Conservation (phyloP, 2,797 vertebrate species). For the Poeciliopsis infans region DNA sequence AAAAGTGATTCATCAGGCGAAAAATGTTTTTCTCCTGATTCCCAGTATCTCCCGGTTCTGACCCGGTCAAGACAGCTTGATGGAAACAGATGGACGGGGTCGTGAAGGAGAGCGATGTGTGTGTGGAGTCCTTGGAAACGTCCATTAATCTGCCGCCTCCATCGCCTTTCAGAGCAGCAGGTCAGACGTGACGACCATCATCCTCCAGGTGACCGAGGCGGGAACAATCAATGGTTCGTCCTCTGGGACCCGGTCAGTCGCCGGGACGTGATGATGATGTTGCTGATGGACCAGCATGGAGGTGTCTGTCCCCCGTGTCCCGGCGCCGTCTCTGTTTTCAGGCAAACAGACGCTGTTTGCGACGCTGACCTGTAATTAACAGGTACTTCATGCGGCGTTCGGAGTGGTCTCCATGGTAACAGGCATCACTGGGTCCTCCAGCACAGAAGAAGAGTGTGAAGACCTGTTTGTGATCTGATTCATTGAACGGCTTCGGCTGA, state of each 20-base stretch:
- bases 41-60: neutral
- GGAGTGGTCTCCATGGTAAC: conserved; percentile 47
- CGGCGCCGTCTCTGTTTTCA: neutral
- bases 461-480: conserved; percentile 9
- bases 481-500: neutral
- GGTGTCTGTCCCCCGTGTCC: neutral
- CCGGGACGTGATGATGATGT: neutral
- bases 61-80: neutral
- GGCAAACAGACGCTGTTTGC: conserved; percentile 14
- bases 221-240: conserved; percentile 28
- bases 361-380: conserved; percentile 25
- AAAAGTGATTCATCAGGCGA: neutral
- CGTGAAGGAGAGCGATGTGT: too few relatives aligned
- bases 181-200: conserved; percentile 37
- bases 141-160: conserved; percentile 4
- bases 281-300: neutral
- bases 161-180: neutral
- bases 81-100: neutral
- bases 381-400: conserved; percentile 9
- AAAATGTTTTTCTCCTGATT: neutral
- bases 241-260: conserved; percentile 8
- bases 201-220: conserved; percentile 19
- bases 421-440: conserved; percentile 14
- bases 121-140: neutral
- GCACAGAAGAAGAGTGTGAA: conserved; percentile 10